These are phyloP conservation scores for Cynocephalus volans DNA, from an alignment of 2,113 vertebrate genomes.

Conservation along the genomic window DNA sequence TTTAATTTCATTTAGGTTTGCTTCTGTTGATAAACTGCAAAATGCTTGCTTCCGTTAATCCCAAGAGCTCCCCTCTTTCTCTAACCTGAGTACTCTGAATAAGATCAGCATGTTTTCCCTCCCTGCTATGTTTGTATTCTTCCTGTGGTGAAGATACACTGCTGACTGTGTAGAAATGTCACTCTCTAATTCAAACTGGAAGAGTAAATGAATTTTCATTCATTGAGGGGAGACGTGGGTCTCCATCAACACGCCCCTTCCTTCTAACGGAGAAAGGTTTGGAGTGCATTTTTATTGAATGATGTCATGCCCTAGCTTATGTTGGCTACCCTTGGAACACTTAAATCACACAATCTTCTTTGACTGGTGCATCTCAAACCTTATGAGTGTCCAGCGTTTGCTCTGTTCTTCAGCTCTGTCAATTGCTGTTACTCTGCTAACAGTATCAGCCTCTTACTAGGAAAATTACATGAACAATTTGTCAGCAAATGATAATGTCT, in stretches of 20 bases:
- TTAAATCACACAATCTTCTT: not conserved
- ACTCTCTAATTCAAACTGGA: not conserved
- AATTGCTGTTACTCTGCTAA: not conserved
- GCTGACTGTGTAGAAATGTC: not conserved
- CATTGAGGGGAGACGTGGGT: not conserved
- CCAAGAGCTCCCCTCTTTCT: not conserved
- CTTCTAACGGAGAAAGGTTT: not conserved
- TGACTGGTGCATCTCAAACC: not conserved
- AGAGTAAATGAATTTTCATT: constrained; percentile 42
- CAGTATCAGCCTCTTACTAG: not conserved
- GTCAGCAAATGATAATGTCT: not conserved
- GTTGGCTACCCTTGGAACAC: not conserved
- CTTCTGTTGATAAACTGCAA: constrained; percentile 1
- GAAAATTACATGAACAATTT: not conserved
- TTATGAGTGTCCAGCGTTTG: not conserved
- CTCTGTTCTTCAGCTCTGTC: not conserved
- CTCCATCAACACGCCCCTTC: not conserved
- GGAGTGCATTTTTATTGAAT: not conserved
- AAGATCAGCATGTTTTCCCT: not conserved
- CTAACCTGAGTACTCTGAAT: not conserved
- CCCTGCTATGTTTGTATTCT: not conserved
- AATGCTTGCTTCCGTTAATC: not conserved
- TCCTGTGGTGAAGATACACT: not conserved
- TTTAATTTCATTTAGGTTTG: not conserved
- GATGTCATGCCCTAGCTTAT: not conserved